A percentile compares a stretch with the other conserved stretches of the same genome.
Conservation (phyloP, 1,140 invertebrate genomes). For the Vanessa atalanta region DNA sequence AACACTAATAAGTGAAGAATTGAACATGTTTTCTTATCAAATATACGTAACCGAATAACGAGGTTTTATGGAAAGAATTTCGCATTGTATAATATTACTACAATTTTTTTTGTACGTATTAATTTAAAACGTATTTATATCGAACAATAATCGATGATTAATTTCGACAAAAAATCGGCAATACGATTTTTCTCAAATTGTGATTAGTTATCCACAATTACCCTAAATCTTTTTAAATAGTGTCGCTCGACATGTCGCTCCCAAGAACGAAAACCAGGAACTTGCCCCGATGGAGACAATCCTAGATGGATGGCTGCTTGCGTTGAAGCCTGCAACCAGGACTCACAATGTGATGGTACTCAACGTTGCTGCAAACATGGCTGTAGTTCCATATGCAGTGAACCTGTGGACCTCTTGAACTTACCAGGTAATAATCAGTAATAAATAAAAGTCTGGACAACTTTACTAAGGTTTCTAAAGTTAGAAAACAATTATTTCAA, state of each 20-base stretch:
- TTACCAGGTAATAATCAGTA: constrained; percentile 54
- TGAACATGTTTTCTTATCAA: neutral
- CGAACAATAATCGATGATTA: neutral
- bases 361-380: constrained; percentile 84
- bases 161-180: no score
- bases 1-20: constrained; percentile 6
- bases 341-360: constrained; percentile 84
- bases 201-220: no score
- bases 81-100: neutral
- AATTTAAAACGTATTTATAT: neutral
- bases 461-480: neutral
- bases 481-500: neutral
- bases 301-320: constrained; percentile 82
- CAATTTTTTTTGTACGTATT: neutral
- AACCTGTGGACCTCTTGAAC: constrained; percentile 80
- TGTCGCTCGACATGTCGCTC: constrained; percentile 64
- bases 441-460: neutral
- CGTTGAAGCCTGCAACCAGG: constrained; percentile 82
- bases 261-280: constrained; percentile 68
- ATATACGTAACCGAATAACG: neutral
- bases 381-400: constrained; percentile 84
- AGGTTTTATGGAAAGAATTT: neutral
- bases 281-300: constrained; percentile 63
- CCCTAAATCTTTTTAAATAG: constrained; percentile 40
- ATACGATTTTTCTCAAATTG: no score